Conservation (phyloP, 2,888 invertebrate species). For the Scaptomyza reducta region DNA sequence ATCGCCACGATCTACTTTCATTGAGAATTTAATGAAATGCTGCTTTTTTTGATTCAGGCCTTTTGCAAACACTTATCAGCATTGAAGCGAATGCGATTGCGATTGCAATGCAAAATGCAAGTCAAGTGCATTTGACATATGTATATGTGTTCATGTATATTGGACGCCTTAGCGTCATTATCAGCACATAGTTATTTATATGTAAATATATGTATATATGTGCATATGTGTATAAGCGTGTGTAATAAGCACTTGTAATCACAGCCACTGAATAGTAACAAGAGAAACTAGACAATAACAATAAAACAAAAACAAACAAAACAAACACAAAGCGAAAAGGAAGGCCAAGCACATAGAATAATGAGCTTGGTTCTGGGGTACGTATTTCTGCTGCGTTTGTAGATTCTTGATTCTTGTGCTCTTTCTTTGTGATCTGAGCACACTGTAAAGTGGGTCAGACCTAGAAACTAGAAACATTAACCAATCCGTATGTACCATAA, state of each 20-base stretch:
- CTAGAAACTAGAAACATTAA: constrained; percentile 40
- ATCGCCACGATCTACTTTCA: constrained; percentile 34
- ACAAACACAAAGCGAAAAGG: constrained; percentile 35
- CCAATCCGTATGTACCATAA: constrained; percentile 21
- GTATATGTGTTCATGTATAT: not conserved
- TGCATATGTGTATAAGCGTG: constrained; percentile 6
- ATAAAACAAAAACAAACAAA: constrained; percentile 8
- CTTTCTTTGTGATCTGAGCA: constrained; percentile 45
- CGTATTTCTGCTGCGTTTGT: constrained; percentile 49
- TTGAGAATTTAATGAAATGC: constrained; percentile 42
- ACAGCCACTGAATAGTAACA: constrained; percentile 39
- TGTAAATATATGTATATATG: not conserved
- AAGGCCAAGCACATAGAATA: constrained; percentile 62
- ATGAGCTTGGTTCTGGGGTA: constrained; percentile 49
- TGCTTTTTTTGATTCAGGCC: not conserved
- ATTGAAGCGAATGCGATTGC: constrained; percentile 29
- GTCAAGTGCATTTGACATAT: constrained; percentile 34
- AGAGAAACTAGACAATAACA: constrained; percentile 56
- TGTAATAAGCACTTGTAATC: constrained; percentile 50
- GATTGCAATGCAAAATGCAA: constrained; percentile 43
- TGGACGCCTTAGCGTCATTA: constrained; percentile 16
- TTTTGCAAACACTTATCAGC: constrained; percentile 35
- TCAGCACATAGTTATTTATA: constrained; percentile 9
- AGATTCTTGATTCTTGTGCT: constrained; percentile 25
- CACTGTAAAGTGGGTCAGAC: constrained; percentile 47